Percentiles rank a stretch among this genome's conserved stretches.
These are phyloP conservation scores for Drosophila lacicola DNA, from an alignment of 2,888 invertebrate genomes.

Conservation along the genomic window DNA sequence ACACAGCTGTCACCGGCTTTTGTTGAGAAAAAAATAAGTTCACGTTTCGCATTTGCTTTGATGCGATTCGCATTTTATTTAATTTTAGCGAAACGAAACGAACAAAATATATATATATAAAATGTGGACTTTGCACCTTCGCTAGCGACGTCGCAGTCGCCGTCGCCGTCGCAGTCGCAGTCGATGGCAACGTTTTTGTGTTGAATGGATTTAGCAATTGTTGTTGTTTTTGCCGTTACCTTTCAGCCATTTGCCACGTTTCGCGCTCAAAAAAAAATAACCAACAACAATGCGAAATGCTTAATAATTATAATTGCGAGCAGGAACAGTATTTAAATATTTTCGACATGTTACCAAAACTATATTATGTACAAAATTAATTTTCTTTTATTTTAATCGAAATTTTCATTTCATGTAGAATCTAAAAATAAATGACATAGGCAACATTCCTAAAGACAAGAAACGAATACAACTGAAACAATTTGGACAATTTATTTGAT, in stretches of 20 bases:
- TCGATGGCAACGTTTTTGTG: constrained; percentile 33
- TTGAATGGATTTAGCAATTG: constrained; percentile 56
- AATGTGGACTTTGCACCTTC: constrained; percentile 70
- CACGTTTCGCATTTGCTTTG: constrained; percentile 60
- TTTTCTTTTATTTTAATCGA: constrained; percentile 3
- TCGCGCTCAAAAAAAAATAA: constrained; percentile 36
- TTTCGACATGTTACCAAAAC: too few species aligned
- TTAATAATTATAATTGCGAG: constrained; percentile 13
- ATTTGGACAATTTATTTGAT: background rate
- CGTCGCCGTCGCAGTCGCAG: constrained; percentile 14
- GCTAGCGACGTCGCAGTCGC: constrained; percentile 13
- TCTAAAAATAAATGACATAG: constrained; percentile 8
- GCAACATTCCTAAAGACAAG: background rate
- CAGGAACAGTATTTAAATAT: too few species aligned
- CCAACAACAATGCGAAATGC: constrained; percentile 21
- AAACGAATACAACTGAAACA: background rate
- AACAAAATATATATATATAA: constrained; percentile 36
- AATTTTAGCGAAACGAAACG: constrained; percentile 74
- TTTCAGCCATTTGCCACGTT: constrained; percentile 66
- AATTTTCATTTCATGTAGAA: background rate
- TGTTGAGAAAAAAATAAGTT: constrained; percentile 55
- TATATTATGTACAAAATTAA: too few species aligned
- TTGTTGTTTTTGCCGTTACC: constrained; percentile 21
- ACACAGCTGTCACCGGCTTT: constrained; percentile 48
- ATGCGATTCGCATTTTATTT: constrained; percentile 66